These are phyloP conservation scores for Drosophila cognata DNA, from an alignment of 2,888 invertebrate species.

Conservation along the genomic window DNA sequence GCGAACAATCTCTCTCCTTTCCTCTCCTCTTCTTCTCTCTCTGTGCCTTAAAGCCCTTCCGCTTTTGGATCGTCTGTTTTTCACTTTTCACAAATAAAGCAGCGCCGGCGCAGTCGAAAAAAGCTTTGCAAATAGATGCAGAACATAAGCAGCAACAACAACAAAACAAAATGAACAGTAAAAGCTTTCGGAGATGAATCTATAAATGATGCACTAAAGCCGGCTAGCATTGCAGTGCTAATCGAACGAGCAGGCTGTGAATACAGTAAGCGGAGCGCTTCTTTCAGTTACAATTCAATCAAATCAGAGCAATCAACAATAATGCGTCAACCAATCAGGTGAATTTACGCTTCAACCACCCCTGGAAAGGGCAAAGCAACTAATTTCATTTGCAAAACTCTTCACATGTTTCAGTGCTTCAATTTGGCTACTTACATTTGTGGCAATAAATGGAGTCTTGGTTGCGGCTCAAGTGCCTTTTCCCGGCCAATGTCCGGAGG, in stretches of 20 bases:
- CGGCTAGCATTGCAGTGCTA: slow-evolving; percentile 51
- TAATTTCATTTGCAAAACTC: slow-evolving; percentile 4
- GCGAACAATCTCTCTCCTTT: background rate
- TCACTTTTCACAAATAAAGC: slow-evolving; percentile 53
- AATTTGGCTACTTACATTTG: slow-evolving; percentile 46
- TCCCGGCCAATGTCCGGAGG: slow-evolving; percentile 88
- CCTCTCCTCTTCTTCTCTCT: background rate
- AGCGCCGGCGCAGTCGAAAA: slow-evolving; percentile 57
- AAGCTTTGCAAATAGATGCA: slow-evolving; percentile 54
- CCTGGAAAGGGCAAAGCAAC: background rate
- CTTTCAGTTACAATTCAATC: background rate
- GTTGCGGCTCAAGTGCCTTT: slow-evolving; percentile 87
- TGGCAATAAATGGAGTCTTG: slow-evolving; percentile 44
- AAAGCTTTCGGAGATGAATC: slow-evolving; percentile 62
- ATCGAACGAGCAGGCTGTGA: slow-evolving; percentile 21
- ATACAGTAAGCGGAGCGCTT: slow-evolving; percentile 7
- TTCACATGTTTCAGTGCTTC: slow-evolving; percentile 34
- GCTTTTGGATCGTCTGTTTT: slow-evolving; percentile 54
- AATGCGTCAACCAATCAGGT: slow-evolving; percentile 38
- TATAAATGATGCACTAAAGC: slow-evolving; percentile 62
- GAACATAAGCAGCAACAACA: slow-evolving; percentile 17
- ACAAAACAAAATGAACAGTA: slow-evolving; percentile 7
- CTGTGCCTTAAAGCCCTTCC: slow-evolving; percentile 2
- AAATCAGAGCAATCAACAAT: slow-evolving; percentile 5
- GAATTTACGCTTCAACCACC: background rate